These are phyloP conservation scores for Arrhopalites spinosus DNA, from an alignment of 2,888 invertebrate species.

Conservation along the genomic window DNA sequence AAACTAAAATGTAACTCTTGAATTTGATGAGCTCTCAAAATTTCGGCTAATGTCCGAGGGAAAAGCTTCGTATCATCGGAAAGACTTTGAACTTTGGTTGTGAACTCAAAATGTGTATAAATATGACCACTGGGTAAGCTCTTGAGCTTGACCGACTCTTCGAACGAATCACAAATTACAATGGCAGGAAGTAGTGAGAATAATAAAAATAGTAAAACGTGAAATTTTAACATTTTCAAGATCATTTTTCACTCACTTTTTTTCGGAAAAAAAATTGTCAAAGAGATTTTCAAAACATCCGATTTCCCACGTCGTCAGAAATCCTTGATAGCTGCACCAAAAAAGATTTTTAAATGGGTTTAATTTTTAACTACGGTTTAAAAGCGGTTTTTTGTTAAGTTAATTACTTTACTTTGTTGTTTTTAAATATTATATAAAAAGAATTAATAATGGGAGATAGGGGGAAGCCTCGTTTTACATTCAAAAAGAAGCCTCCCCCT, in stretches of 20 bases:
- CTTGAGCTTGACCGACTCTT: constrained; percentile 86
- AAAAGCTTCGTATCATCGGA: constrained; percentile 80
- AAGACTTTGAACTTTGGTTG: constrained; percentile 57
- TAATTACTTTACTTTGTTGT: too few relatives aligned
- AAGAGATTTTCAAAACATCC: too few relatives aligned
- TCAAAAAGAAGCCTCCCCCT: constrained; percentile 25
- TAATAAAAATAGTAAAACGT: not conserved
- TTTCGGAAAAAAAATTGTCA: too few relatives aligned
- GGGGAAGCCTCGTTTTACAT: not conserved
- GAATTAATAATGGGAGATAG: too few relatives aligned
- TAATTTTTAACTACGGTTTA: too few relatives aligned
- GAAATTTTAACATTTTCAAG: not conserved
- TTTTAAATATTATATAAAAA: too few relatives aligned
- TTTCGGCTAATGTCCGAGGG: constrained; percentile 86
- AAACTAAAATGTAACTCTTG: constrained; percentile 89
- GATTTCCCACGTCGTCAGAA: too few relatives aligned
- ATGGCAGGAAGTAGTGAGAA: not conserved
- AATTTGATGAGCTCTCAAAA: constrained; percentile 80
- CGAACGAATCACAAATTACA: constrained; percentile 71
- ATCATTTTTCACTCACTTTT: too few relatives aligned
- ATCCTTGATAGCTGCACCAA: too few relatives aligned
- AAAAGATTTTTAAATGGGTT: too few relatives aligned
- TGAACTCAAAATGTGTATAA: constrained; percentile 89
- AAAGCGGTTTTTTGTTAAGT: too few relatives aligned
- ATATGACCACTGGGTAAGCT: constrained; percentile 82